Base-by-base conservation (phyloP, 2,888 invertebrate genomes). In the Erebia ligea region DNA sequence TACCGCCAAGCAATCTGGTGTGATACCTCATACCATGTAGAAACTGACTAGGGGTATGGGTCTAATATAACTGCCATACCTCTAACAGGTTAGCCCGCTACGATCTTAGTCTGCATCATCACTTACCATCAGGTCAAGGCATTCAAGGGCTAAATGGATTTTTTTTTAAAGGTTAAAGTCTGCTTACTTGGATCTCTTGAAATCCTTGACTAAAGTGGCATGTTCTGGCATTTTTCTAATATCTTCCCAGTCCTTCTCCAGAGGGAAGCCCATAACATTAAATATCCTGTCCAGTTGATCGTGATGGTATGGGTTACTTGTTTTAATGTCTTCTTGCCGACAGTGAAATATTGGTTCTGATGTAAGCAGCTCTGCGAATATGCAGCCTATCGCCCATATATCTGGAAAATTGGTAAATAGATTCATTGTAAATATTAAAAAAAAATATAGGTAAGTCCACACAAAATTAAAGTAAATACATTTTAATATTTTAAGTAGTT, bases 341-440 rank as follows among this genome's bases (percentile, higher is more conserved):
- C 99, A 99, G 85, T 99, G 99, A 89, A 99, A 99, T 84, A 99
- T 99, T 13, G 99, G 99, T 88, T 99, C 99, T 0, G 99, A 99
- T 0, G 99, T 99, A 75, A 99, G 92, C n/a, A 99, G 92, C 87
- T 99, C 99, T 0, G 99, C 99, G 93, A 99, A 99, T 88, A 99
- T 99, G 86, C 99, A 99, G 1, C 99, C 99, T 86, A 99, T 99
- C 0, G 99, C 99, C 99, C 99, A 99, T 75, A 99, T 99, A 93
- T 99, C 99, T 98, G 86, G 63, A 91, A 88, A 74, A 15, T 15
- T 48, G 48, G 5, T 9, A 59, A 40, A 34, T 42, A n/a, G n/a
- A n/a, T 15, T 58, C 5, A 15, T n/a, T n/a, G 0, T n/a, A n/a
- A 34, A 13, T 15, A 58, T n/a, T n/a, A 9, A 5, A 13, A 25